Evolutionary conservation across 2,888 invertebrate genomes (phyloP).

Genomic region (Nowickia ferox): DNA sequence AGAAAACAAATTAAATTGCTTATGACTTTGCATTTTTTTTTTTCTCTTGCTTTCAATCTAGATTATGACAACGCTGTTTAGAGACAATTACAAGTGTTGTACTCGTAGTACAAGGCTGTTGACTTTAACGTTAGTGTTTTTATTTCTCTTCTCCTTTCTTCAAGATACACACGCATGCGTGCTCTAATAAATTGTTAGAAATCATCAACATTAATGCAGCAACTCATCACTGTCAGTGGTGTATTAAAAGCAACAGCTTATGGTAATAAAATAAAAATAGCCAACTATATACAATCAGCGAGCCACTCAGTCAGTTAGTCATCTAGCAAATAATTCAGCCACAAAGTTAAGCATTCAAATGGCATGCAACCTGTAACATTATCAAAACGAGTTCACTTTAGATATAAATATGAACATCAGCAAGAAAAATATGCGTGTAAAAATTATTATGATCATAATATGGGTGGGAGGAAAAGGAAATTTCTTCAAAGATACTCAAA

Average conservation of each 20-base stretch:
- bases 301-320: neutral
- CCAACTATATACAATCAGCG: constrained; percentile 19
- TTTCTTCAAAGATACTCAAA: neutral
- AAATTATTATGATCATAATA: constrained; percentile 29
- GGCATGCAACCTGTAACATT: constrained; percentile 71
- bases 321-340: constrained; percentile 40
- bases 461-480: neutral
- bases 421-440: constrained; percentile 14
- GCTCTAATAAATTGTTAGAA: constrained; percentile 79
- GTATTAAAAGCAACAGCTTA: constrained; percentile 72
- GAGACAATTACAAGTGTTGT: constrained; percentile 64
- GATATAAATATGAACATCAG: constrained; percentile 25
- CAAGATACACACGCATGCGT: constrained; percentile 73
- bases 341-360: constrained; percentile 67
- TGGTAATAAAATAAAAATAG: constrained; percentile 62
- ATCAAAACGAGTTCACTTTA: constrained; percentile 71
- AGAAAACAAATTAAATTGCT: constrained; percentile 13
- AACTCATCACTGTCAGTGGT: constrained; percentile 81
- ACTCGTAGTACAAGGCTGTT: constrained; percentile 74
- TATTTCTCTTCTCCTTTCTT: neutral
- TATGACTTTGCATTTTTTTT: neutral
- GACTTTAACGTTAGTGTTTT: constrained; percentile 3
- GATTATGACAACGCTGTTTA: constrained; percentile 49
- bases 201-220: constrained; percentile 80
- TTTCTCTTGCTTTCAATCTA: constrained; percentile 7